phyloP scores from a whole-genome alignment of 2,797 vertebrate species.

The Leptoclinus maculatus region DNA sequence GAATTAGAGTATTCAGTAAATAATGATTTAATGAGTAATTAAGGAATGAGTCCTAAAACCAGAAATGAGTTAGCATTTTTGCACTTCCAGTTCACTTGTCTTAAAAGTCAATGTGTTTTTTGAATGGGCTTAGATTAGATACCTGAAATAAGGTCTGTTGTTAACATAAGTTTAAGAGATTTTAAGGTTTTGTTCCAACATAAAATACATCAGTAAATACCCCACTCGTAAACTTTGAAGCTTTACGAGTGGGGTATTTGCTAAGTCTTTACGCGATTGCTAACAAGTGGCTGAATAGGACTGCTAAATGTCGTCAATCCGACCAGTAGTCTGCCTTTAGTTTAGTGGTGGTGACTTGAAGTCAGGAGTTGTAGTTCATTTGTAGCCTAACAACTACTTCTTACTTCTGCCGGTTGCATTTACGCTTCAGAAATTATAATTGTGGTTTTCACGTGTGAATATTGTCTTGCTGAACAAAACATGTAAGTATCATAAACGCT shows the following conservation, averaged over 20 bases:
- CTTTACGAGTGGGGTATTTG: too few relatives aligned
- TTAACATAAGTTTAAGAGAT: not conserved
- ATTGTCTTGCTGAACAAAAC: too few relatives aligned
- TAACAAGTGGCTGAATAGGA: not conserved
- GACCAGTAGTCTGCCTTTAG: not conserved
- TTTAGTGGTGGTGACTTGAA: not conserved
- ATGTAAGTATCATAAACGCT: too few relatives aligned
- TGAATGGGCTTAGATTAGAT: not conserved
- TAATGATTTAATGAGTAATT: not conserved
- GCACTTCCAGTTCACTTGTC: not conserved
- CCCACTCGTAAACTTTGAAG: not conserved
- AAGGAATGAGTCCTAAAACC: not conserved
- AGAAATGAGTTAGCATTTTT: not conserved
- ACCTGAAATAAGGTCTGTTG: not conserved
- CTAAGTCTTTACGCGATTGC: too few relatives aligned
- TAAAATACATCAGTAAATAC: not conserved
- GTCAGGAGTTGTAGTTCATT: too few relatives aligned
- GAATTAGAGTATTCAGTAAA: constrained; percentile 32
- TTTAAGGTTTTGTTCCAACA: not conserved
- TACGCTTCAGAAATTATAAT: too few relatives aligned
- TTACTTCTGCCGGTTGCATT: too few relatives aligned
- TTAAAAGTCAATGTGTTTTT: not conserved
- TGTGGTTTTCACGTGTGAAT: too few relatives aligned
- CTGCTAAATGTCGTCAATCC: not conserved
- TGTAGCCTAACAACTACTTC: too few relatives aligned